A percentile compares a stretch with the other conserved stretches of the same genome.
Conservation (phyloP, 2,797 vertebrate species). For the Bufotes viridis region DNA sequence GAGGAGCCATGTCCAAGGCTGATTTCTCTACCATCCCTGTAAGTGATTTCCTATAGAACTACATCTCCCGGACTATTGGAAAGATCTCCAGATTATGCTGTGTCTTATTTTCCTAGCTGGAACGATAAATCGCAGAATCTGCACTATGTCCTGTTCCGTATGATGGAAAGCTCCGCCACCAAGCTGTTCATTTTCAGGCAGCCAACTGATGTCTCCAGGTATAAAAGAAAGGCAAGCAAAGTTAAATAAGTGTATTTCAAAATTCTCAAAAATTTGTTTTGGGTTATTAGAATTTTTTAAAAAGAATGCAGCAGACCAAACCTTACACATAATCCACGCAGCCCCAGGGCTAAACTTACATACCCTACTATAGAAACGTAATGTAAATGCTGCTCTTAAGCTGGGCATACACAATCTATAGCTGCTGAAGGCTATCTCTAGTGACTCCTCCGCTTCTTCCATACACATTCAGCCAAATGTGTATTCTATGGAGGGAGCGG, state of each 20-base stretch:
- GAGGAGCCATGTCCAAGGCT: conserved; percentile 81
- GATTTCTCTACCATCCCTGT: conserved; percentile 93
- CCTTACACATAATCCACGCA: too few species aligned
- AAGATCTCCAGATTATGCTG: not conserved
- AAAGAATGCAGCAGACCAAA: too few species aligned
- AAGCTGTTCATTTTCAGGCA: conserved; percentile 89
- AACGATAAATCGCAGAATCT: conserved; percentile 90
- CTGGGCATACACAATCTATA: too few species aligned
- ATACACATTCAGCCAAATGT: too few species aligned
- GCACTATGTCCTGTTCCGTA: conserved; percentile 91
- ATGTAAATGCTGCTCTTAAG: too few species aligned
- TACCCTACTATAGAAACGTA: too few species aligned
- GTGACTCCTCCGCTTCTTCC: too few species aligned
- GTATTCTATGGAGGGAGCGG: too few species aligned
- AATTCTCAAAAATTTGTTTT: too few species aligned
- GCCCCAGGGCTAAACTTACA: too few species aligned
- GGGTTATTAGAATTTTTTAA: too few species aligned
- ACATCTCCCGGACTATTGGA: not conserved
- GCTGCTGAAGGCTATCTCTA: too few species aligned
- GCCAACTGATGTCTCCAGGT: conserved; percentile 90
- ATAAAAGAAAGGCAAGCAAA: not conserved
- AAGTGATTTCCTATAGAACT: conserved; percentile 71
- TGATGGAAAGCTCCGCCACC: conserved; percentile 83
- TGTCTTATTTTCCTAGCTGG: conserved; percentile 80
- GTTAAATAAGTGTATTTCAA: not conserved